phyloP scores from a whole-genome alignment of 2,888 invertebrate species.

The Drosophila setosimentum region DNA sequence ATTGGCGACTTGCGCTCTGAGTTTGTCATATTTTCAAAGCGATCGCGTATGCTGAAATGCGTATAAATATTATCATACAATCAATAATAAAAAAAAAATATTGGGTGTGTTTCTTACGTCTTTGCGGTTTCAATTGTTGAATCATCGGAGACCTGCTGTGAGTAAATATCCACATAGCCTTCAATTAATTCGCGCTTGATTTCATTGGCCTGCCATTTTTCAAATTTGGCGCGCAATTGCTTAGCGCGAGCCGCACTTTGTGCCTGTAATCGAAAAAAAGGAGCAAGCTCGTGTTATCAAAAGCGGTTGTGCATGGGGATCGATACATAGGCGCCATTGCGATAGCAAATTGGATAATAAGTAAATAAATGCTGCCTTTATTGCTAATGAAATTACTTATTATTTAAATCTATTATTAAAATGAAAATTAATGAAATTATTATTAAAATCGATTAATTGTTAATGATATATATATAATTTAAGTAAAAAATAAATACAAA shows the following conservation, averaged over 20 bases:
- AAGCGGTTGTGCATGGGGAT: neutral
- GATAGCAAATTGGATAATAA: neutral
- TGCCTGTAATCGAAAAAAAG: slow-evolving; percentile 85
- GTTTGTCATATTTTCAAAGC: slow-evolving; percentile 94
- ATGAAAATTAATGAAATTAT: neutral
- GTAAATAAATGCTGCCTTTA: neutral
- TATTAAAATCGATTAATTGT: neutral
- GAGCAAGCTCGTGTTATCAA: neutral
- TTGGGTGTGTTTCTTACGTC: slow-evolving; percentile 85
- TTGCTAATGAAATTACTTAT: neutral
- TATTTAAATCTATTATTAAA: neutral
- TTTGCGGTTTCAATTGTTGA: slow-evolving; percentile 94
- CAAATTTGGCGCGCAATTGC: slow-evolving; percentile 94
- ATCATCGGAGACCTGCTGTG: slow-evolving; percentile 87
- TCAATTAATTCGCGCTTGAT: slow-evolving; percentile 87
- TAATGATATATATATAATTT: neutral
- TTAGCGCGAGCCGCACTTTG: slow-evolving; percentile 93
- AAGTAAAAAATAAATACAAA: neutral
- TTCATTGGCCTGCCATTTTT: slow-evolving; percentile 92
- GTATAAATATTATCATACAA: neutral
- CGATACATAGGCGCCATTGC: neutral
- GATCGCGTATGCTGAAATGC: slow-evolving; percentile 90
- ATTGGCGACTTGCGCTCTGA: slow-evolving; percentile 85
- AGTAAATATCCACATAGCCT: slow-evolving; percentile 85
- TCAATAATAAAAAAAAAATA: neutral